phyloP scores from a whole-genome alignment of 2,113 vertebrate species.

The Mesitornis unicolor region DNA sequence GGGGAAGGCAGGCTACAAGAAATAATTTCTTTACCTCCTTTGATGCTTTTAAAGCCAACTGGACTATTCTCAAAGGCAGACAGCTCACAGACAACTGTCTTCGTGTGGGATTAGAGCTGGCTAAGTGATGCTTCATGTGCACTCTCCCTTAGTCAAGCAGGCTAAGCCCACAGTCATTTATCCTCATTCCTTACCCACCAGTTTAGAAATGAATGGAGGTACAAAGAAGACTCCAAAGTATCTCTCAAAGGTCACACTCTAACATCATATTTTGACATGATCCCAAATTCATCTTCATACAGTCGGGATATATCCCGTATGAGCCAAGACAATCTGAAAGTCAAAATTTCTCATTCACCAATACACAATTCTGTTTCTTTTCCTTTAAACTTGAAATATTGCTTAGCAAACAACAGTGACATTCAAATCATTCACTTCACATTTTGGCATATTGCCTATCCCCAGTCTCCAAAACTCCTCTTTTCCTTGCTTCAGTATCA shows the following conservation, averaged over 20 bases:
- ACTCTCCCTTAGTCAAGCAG: not conserved
- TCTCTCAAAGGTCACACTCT: not conserved
- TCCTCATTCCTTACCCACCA: not conserved
- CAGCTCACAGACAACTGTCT: not conserved
- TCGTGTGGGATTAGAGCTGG: not conserved
- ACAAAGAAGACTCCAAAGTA: not conserved
- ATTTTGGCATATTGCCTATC: not conserved
- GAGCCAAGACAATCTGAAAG: not conserved
- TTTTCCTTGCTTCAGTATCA: not conserved
- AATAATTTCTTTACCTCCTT: not conserved
- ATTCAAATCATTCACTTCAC: not conserved
- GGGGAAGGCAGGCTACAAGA: not conserved
- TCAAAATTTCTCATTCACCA: not conserved
- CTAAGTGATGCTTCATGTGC: not conserved
- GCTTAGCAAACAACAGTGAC: not conserved
- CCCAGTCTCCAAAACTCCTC: not conserved
- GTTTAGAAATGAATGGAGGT: accelerated
- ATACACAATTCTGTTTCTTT: not conserved
- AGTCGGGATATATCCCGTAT: not conserved
- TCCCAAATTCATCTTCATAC: not conserved
- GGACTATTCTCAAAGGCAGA: not conserved
- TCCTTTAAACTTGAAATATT: not conserved
- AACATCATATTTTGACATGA: not conserved
- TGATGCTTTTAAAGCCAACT: not conserved
- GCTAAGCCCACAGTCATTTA: not conserved